Percentiles rank a stretch among this genome's conserved stretches.
Evolutionary conservation across 2,797 vertebrate genomes (phyloP).

Genomic region (Pampus argenteus): DNA sequence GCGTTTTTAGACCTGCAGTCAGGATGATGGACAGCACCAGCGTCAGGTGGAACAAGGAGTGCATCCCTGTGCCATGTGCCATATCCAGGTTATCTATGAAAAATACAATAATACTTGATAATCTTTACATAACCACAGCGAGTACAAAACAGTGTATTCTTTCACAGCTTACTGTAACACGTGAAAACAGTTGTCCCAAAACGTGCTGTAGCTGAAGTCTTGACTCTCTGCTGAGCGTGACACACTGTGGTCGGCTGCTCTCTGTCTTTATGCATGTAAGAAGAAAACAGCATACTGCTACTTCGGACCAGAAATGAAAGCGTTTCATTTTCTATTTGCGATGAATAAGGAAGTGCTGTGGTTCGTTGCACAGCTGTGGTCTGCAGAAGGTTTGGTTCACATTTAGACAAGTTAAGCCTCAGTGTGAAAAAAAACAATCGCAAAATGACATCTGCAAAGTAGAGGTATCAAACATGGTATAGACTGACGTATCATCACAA

Average conservation of each 20-base stretch:
- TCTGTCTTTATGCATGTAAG: constrained; percentile 8
- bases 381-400: constrained; percentile 2
- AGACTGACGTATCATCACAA: background rate
- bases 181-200: background rate
- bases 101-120: background rate
- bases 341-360: constrained; percentile 54
- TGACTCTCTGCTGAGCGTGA: constrained; percentile 17
- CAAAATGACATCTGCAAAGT: background rate
- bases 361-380: constrained; percentile 28
- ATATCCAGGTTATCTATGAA: constrained; percentile 18
- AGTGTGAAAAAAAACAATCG: no score
- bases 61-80: background rate
- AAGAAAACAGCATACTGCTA: constrained; percentile 4
- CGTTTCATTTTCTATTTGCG: constrained; percentile 12
- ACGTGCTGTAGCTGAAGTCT: background rate
- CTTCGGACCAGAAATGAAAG: background rate
- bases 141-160: background rate
- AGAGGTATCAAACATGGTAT: background rate
- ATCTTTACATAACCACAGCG: background rate
- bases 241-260: constrained; percentile 17
- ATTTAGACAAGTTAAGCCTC: background rate
- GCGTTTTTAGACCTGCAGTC: constrained; percentile 49
- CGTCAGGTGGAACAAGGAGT: constrained; percentile 18
- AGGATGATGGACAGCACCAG: constrained; percentile 34
- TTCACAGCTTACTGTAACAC: constrained; percentile 34